Conservation (phyloP, 2,113 vertebrate genomes). For the Rhagologus leucostigma region DNA sequence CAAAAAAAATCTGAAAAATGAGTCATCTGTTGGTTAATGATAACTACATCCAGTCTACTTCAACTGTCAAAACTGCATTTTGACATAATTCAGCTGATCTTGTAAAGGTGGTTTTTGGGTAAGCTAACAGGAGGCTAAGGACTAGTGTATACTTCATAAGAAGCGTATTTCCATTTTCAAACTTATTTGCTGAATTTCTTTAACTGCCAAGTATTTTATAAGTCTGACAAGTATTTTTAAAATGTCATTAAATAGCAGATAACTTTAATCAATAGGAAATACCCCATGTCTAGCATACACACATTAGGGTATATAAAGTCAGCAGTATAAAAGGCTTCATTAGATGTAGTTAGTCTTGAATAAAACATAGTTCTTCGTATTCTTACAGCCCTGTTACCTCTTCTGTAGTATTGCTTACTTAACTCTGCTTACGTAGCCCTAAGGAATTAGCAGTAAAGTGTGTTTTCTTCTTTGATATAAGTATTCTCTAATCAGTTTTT, state of each 20-base stretch:
- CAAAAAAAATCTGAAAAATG: background rate
- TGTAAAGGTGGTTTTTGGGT: rapidly evolving
- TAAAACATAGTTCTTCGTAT: background rate
- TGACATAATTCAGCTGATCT: background rate
- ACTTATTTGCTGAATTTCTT: background rate
- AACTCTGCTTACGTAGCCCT: background rate
- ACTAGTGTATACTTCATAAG: background rate
- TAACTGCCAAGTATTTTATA: background rate
- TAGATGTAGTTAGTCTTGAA: background rate
- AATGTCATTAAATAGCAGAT: background rate
- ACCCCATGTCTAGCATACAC: background rate
- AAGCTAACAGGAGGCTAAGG: background rate
- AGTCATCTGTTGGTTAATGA: background rate
- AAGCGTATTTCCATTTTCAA: background rate
- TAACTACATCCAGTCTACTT: background rate
- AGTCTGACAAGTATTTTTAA: background rate
- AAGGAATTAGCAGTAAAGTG: background rate
- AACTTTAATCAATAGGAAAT: background rate
- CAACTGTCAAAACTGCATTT: background rate
- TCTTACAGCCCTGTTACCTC: background rate
- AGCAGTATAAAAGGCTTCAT: background rate
- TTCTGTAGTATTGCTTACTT: background rate
- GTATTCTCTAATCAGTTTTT: background rate
- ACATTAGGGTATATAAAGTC: background rate
- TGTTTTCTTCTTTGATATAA: background rate